phyloP scores from a whole-genome alignment of 2,888 invertebrate species.

The Ctenicera cuprea region DNA sequence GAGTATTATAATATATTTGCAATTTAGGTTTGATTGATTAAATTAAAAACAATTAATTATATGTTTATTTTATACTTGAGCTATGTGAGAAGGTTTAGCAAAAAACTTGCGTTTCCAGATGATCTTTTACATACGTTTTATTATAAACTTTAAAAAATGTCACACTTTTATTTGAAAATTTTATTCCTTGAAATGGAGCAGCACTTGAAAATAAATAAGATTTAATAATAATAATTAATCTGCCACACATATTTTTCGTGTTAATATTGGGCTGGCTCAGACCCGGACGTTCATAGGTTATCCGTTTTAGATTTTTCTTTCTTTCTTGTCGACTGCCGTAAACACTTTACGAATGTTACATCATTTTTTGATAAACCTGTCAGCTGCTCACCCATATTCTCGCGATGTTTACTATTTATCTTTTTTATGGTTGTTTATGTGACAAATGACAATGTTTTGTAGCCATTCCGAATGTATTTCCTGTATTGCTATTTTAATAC shows the following conservation, averaged over 20 bases:
- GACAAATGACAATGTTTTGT: neutral
- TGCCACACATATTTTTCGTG: conserved; percentile 1
- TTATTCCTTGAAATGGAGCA: too few species aligned
- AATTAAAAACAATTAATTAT: too few species aligned
- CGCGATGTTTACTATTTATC: conserved; percentile 7
- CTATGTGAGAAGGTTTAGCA: too few species aligned
- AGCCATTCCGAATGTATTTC: too few species aligned
- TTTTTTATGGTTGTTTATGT: conserved; percentile 15
- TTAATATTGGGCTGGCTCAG: neutral
- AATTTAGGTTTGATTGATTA: too few species aligned
- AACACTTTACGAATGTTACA: conserved; percentile 1
- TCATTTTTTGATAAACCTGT: conserved; percentile 26
- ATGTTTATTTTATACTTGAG: too few species aligned
- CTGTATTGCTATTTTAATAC: too few species aligned
- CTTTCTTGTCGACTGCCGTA: neutral
- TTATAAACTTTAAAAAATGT: too few species aligned
- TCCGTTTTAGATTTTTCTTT: neutral
- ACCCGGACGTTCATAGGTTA: conserved; percentile 26
- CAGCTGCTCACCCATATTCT: conserved; percentile 9
- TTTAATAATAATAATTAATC: neutral
- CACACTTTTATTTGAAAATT: too few species aligned
- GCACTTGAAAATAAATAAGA: neutral
- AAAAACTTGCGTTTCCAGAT: too few species aligned
- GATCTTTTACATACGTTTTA: too few species aligned
- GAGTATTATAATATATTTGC: too few species aligned